Conservation (phyloP, 2,888 invertebrate genomes). For the Fabriciana adippe region DNA sequence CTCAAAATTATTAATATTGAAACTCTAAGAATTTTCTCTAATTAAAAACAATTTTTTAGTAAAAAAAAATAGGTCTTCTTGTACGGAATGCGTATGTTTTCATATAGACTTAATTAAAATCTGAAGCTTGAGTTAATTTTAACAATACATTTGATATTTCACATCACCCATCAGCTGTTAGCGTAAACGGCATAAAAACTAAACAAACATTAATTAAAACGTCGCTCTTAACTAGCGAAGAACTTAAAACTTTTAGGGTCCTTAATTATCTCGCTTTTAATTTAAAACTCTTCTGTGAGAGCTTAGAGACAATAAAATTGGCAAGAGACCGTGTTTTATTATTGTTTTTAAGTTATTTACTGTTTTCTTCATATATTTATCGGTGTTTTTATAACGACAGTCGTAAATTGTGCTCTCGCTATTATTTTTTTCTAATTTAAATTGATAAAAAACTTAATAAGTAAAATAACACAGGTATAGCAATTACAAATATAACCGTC, state of each 20-base stretch:
- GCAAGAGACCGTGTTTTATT: conserved; percentile 12
- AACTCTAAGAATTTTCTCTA: too few relatives aligned
- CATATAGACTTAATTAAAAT: too few relatives aligned
- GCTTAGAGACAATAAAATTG: conserved; percentile 21
- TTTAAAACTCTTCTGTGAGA: conserved; percentile 27
- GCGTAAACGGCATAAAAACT: conserved; percentile 16
- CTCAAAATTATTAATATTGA: too few relatives aligned
- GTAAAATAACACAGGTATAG: too few relatives aligned
- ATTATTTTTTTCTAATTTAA: too few relatives aligned
- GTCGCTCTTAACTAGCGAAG: conserved; percentile 26
- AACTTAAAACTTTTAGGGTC: conserved; percentile 28
- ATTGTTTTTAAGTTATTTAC: conserved; percentile 21
- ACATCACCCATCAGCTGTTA: conserved; percentile 3
- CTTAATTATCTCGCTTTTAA: conserved; percentile 31
- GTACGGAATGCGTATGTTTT: too few relatives aligned
- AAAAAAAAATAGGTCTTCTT: too few relatives aligned
- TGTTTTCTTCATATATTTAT: conserved; percentile 10
- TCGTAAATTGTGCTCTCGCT: background rate
- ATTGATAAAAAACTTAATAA: too few relatives aligned
- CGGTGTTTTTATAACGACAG: conserved; percentile 3
- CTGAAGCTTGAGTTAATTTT: too few relatives aligned
- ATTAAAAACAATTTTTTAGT: too few relatives aligned
- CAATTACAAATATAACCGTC: too few relatives aligned
- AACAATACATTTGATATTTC: conserved; percentile 2
- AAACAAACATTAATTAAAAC: conserved; percentile 33